A percentile compares a stretch with the other conserved stretches of the same genome.
These are phyloP conservation scores for Epiblema foenella DNA, from an alignment of 2,888 invertebrate genomes.

Conservation along the genomic window DNA sequence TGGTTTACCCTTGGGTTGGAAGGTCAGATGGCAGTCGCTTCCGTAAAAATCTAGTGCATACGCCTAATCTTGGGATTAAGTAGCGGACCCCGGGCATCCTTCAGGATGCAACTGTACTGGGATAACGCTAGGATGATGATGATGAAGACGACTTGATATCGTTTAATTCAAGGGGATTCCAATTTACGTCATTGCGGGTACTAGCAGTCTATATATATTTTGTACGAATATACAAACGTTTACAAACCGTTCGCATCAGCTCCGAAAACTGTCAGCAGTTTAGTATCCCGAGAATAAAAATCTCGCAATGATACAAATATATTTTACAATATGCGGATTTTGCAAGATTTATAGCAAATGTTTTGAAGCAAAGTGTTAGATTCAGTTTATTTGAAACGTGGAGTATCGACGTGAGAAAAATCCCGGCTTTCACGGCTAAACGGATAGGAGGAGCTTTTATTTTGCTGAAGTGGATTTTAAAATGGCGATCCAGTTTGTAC, in stretches of 20 bases:
- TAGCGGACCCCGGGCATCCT: too few relatives aligned
- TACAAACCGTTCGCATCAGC: background rate
- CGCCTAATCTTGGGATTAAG: too few relatives aligned
- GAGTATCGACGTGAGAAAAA: conserved; percentile 29
- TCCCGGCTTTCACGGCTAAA: conserved; percentile 27
- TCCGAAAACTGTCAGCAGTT: conserved; percentile 5
- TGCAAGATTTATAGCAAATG: conserved; percentile 27
- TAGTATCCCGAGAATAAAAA: conserved; percentile 14
- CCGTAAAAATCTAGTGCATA: too few relatives aligned
- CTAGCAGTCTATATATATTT: background rate
- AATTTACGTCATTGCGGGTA: background rate
- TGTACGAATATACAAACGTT: background rate
- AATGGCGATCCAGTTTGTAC: conserved; percentile 10
- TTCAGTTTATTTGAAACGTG: conserved; percentile 25
- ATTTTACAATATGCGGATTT: conserved; percentile 10
- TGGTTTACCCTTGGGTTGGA: too few relatives aligned
- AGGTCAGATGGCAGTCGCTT: too few relatives aligned
- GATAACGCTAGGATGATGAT: too few relatives aligned
- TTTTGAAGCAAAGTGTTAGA: conserved; percentile 10
- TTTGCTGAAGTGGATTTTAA: conserved; percentile 19
- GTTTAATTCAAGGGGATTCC: too few relatives aligned
- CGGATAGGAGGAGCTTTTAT: conserved; percentile 28
- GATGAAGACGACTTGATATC: too few relatives aligned
- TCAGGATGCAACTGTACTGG: too few relatives aligned
- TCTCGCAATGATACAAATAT: conserved; percentile 13